Base-by-base conservation (phyloP, 2,797 vertebrate genomes). In the Oceanodroma leucorhoa region DNA sequence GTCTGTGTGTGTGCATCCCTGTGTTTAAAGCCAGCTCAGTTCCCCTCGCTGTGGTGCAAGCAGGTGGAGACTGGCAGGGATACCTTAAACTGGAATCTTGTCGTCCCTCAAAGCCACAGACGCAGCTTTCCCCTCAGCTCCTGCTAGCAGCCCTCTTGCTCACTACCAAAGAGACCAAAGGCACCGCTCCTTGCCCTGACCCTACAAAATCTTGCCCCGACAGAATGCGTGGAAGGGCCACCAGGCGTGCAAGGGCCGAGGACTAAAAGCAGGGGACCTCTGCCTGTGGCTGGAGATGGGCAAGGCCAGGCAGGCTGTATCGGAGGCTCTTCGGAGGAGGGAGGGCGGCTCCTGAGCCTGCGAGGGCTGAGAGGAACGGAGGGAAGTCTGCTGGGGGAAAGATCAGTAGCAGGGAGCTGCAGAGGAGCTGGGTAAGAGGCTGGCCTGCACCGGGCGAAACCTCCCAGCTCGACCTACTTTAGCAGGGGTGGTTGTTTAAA, bases 241-340 rank as follows among this genome's bases (percentile, higher is more conserved):
- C 13, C 66, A 76, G 69, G 61, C 84, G 50, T 53, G 57, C n/a
- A 41, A 86, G 66, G 57, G 62, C 50, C 69, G 58, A 77, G 73
- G 71, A 85, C 32, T 87, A 58, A 76, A 87, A 79, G 34, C 43
- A 92, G 24, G 34, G 32, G 66, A 60, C 26, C 54, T 85, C 72
- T 86, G 55, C 86, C 58, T 82, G 41, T 60, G 90, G 41, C 43
- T 58, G 87, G 89, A 93, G 54, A 50, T 54, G 72, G 76, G 73
- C 85, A 94, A 90, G 82, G 78, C 58, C 72, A 86, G 83, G 51
- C 77, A 96, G 91, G 92, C 94, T 83, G 54, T 77, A 64, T 90
- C 29, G 27, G 75, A 79, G 85, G 91, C 76, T 92, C 76, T 65
- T 87, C 14, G 3, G 30, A 51, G 51, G 8, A 51, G 41, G 21